Evolutionary conservation across 2,113 vertebrate genomes (phyloP).

Genomic region (Sander vitreus): DNA sequence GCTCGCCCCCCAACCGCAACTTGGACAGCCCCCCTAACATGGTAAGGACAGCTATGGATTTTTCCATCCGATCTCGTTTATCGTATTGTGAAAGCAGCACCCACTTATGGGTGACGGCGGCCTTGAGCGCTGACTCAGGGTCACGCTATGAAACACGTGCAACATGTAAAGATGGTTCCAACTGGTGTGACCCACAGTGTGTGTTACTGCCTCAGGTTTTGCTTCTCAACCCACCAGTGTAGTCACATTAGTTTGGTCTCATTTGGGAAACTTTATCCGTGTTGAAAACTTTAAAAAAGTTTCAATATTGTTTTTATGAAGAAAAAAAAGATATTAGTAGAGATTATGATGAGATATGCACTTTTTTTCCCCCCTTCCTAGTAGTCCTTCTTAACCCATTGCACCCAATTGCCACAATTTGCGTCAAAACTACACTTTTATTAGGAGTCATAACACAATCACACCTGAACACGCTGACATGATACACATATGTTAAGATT

Average conservation of each 20-base stretch:
- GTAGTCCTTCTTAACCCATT: background rate
- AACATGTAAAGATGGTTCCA: background rate
- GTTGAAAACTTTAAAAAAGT: background rate
- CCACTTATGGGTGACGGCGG: background rate
- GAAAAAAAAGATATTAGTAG: background rate
- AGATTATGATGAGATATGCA: too few species aligned
- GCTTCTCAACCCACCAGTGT: background rate
- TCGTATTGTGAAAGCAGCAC: background rate
- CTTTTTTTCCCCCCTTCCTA: background rate
- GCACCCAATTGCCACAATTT: background rate
- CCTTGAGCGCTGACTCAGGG: background rate
- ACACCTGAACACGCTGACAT: too few species aligned
- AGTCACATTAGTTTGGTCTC: background rate
- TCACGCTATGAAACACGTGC: background rate
- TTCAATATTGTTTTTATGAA: background rate
- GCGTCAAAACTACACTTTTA: too few species aligned
- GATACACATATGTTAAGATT: background rate
- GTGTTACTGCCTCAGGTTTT: background rate
- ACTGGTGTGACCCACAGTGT: background rate
- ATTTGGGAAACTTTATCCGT: background rate
- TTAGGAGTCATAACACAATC: background rate
- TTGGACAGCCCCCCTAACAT: slow-evolving; percentile 94
- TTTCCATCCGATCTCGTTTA: background rate
- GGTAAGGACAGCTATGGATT: slow-evolving; percentile 45
- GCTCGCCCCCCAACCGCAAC: slow-evolving; percentile 88